A percentile compares a stretch with the other conserved stretches of the same genome.
Conservation (phyloP, 2,797 vertebrate genomes). For the Leptodactylus fallax region DNA sequence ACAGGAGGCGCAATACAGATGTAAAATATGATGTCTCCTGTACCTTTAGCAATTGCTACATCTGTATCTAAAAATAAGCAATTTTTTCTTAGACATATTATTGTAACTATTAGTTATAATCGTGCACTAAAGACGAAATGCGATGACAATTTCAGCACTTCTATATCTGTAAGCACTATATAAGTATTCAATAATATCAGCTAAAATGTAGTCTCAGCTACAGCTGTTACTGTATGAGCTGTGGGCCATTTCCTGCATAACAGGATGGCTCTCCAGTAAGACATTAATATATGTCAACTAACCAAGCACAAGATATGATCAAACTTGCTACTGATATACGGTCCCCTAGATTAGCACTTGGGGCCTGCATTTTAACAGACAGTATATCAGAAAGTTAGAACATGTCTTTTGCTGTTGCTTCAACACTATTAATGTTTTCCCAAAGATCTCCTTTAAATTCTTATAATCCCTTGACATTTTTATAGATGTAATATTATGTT, state of each 20-base stretch:
- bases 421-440: background rate
- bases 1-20: too few relatives aligned
- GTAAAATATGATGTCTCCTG: too few relatives aligned
- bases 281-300: constrained; percentile 5
- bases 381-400: constrained; percentile 3
- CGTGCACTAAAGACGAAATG: too few relatives aligned
- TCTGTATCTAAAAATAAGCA: too few relatives aligned
- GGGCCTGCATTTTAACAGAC: constrained; percentile 7
- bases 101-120: too few relatives aligned
- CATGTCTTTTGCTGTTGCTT: background rate
- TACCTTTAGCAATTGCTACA: too few relatives aligned
- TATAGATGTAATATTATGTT: background rate
- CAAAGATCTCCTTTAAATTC: constrained; percentile 1
- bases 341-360: constrained; percentile 11
- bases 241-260: background rate
- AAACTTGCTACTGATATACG: background rate
- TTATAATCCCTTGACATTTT: background rate
- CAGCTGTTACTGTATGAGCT: background rate
- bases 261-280: background rate
- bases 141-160: background rate
- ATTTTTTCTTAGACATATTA: too few relatives aligned
- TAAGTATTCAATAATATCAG: background rate
- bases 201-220: background rate
- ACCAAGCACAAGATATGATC: background rate
- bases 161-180: background rate